phyloP scores from a whole-genome alignment of 2,888 invertebrate species.

The Orchestes rusci region DNA sequence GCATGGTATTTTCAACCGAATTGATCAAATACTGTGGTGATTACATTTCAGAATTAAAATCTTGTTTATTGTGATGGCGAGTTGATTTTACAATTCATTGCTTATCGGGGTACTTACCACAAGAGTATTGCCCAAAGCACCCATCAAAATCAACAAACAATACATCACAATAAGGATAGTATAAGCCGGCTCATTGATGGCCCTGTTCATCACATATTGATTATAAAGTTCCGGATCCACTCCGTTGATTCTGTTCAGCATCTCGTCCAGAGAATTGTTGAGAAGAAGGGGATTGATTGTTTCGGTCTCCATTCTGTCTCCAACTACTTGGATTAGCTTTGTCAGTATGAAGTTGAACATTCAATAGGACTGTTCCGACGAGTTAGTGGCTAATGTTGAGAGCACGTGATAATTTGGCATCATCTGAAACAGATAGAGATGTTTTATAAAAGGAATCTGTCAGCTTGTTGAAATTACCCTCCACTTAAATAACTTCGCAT shows the following conservation, averaged over 20 bases:
- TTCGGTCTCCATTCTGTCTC: constrained; percentile 16
- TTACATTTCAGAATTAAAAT: too few relatives aligned
- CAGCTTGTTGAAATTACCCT: too few relatives aligned
- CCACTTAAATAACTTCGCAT: too few relatives aligned
- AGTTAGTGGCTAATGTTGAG: too few relatives aligned
- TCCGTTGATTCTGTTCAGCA: constrained; percentile 33
- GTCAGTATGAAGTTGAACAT: constrained; percentile 20
- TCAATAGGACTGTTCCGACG: constrained; percentile 12
- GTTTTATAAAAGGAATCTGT: too few relatives aligned
- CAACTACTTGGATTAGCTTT: constrained; percentile 13
- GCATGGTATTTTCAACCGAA: too few relatives aligned
- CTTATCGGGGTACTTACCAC: too few relatives aligned
- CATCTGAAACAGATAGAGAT: too few relatives aligned
- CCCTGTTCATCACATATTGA: constrained; percentile 60
- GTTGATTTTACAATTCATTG: too few relatives aligned
- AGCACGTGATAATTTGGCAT: too few relatives aligned
- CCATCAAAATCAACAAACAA: constrained; percentile 68
- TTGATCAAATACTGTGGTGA: too few relatives aligned
- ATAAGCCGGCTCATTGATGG: constrained; percentile 63
- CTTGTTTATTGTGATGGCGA: too few relatives aligned
- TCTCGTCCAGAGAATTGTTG: constrained; percentile 14
- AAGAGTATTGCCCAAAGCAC: constrained; percentile 77
- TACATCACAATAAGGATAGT: constrained; percentile 63
- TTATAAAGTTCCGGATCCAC: constrained; percentile 47
- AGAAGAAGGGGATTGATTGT: constrained; percentile 9